Percentiles rank a stretch among this genome's conserved stretches.
phyloP scores from a whole-genome alignment of 2,113 vertebrate genomes.

The Labeo catla region DNA sequence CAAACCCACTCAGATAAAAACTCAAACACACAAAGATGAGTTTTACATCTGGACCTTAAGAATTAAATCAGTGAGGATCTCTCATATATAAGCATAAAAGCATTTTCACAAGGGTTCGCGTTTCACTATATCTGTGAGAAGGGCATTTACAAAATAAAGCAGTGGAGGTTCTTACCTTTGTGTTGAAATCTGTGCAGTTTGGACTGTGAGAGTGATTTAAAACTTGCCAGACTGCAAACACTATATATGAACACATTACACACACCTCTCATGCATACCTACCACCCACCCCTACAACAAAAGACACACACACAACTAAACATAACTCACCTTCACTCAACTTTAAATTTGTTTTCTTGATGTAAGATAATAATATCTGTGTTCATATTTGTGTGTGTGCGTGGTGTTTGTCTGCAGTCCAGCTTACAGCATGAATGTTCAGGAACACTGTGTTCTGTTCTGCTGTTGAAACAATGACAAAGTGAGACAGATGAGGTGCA shows the following conservation, averaged over 20 bases:
- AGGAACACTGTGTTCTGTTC: background rate
- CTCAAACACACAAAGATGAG: background rate
- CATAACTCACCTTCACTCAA: background rate
- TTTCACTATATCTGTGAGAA: too few relatives aligned
- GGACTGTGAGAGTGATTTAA: background rate
- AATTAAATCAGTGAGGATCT: background rate
- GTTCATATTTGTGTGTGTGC: background rate
- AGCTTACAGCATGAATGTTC: background rate
- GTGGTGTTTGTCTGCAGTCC: background rate
- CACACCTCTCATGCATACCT: background rate
- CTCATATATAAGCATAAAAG: background rate
- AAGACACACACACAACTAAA: background rate
- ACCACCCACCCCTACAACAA: background rate
- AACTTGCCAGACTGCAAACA: conserved; percentile 1
- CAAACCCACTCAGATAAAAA: background rate
- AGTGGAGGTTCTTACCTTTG: conserved; percentile 18
- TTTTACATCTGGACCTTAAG: background rate
- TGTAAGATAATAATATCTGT: background rate
- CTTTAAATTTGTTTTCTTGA: conserved; percentile 15
- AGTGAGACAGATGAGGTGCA: background rate
- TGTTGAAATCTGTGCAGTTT: conserved; percentile 9
- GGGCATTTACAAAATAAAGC: background rate
- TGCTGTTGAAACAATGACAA: conserved; percentile 1
- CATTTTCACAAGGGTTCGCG: background rate
- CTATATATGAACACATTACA: conserved; percentile 1